phyloP scores from a whole-genome alignment of 2,888 invertebrate genomes.

The Fabriciana adippe region DNA sequence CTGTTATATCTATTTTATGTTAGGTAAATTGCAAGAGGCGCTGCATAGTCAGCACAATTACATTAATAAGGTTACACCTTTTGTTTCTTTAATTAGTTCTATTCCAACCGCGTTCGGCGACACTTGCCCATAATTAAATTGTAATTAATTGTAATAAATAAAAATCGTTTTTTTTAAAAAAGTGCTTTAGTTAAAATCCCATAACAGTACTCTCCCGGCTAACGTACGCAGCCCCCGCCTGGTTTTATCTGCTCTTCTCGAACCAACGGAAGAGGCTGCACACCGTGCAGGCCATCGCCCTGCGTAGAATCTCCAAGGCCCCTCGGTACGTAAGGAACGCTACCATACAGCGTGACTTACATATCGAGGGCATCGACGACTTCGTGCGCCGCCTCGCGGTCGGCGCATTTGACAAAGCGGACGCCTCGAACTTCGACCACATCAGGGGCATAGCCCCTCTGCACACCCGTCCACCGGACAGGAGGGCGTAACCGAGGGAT shows the following conservation, averaged over 20 bases:
- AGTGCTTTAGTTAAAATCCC: too few relatives aligned
- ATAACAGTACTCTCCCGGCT: too few relatives aligned
- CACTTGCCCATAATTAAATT: too few relatives aligned
- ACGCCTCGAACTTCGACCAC: slow-evolving; percentile 1
- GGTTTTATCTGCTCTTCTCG: slow-evolving; percentile 1
- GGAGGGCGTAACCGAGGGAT: slow-evolving; percentile 8
- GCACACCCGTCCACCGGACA: slow-evolving; percentile 22
- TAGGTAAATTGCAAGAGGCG: too few relatives aligned
- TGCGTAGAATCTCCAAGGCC: not conserved
- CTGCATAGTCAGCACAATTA: too few relatives aligned
- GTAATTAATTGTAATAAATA: too few relatives aligned
- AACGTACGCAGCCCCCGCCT: slow-evolving; percentile 30
- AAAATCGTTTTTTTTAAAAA: too few relatives aligned
- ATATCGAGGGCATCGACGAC: slow-evolving; percentile 28
- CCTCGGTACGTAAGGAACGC: not conserved
- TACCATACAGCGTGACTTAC: slow-evolving; percentile 13
- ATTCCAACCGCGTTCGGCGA: too few relatives aligned
- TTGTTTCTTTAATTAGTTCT: too few relatives aligned
- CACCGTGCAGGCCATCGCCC: not conserved
- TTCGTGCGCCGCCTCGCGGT: slow-evolving; percentile 11
- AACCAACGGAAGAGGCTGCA: not conserved
- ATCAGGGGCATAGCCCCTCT: slow-evolving; percentile 14
- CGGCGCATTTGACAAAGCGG: slow-evolving; percentile 5
- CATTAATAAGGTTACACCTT: too few relatives aligned
- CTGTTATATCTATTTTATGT: too few relatives aligned